Conservation (phyloP, 2,797 vertebrate genomes). For the Mallotus villosus region DNA sequence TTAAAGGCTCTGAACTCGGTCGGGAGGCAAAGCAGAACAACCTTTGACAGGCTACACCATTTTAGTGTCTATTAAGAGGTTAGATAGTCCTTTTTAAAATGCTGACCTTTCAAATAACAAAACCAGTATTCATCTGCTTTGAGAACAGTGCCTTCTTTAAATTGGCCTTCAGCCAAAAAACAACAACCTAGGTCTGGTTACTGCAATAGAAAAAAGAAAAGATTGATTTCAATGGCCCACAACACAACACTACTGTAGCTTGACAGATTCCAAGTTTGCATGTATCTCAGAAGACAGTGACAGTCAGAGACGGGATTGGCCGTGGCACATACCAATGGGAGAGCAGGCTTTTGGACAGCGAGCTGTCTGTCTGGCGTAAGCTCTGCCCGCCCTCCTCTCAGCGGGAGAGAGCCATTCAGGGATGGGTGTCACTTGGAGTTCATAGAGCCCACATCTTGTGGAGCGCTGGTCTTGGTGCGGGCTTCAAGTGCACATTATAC, state of each 20-base stretch:
- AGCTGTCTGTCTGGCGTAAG: background rate
- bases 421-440: background rate
- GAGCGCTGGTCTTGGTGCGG: background rate
- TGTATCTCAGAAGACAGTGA: background rate
- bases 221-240: background rate
- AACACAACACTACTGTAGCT: background rate
- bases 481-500: too few relatives aligned
- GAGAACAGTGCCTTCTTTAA: background rate
- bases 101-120: background rate
- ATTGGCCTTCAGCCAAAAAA: background rate
- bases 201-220: background rate
- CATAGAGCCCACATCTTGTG: constrained; percentile 5
- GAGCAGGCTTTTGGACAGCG: background rate
- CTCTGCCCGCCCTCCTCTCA: background rate
- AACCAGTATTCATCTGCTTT: background rate
- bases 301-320: too few relatives aligned
- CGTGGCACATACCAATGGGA: background rate
- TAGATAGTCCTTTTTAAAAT: background rate
- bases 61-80: background rate
- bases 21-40: too few relatives aligned
- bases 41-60: too few relatives aligned
- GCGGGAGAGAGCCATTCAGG: constrained; percentile 7
- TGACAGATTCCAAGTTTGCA: background rate
- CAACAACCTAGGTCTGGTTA: background rate
- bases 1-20: background rate